phyloP scores from a whole-genome alignment of 2,113 vertebrate species.

The Cheilinus undulatus region DNA sequence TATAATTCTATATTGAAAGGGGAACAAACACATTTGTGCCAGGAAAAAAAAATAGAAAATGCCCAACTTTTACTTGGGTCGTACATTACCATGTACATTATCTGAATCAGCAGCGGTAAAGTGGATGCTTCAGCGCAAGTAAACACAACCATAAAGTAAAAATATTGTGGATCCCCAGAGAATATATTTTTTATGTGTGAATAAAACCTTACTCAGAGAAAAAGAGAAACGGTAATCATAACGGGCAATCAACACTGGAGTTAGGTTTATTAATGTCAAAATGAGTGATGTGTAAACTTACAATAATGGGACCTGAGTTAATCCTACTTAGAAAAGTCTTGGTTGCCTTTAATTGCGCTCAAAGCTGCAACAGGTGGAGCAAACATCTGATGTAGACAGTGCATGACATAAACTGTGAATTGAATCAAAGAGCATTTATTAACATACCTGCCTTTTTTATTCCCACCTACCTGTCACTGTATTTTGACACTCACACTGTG shows the following conservation, averaged over 20 bases:
- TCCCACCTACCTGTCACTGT: conserved; percentile 1
- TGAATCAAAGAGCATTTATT: conserved; percentile 39
- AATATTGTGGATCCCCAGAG: too few species aligned
- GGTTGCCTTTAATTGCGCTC: too few species aligned
- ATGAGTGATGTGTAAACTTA: neutral
- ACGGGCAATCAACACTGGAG: neutral
- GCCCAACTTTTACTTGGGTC: too few species aligned
- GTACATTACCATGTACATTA: neutral
- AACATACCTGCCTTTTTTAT: conserved; percentile 37
- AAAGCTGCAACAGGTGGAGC: neutral
- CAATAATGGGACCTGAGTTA: neutral
- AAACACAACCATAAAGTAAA: neutral
- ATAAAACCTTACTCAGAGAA: too few species aligned
- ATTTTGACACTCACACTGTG: conserved; percentile 41
- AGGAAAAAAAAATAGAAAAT: too few species aligned
- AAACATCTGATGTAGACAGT: too few species aligned
- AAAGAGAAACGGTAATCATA: neutral
- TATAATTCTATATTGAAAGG: too few species aligned
- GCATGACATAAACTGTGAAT: too few species aligned
- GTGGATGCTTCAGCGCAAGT: neutral
- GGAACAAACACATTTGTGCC: too few species aligned
- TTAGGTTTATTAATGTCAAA: neutral
- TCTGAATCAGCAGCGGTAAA: neutral
- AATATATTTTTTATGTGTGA: too few species aligned
- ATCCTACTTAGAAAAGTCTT: too few species aligned